Percentiles rank a stretch among this genome's conserved stretches.
Evolutionary conservation across 2,888 invertebrate genomes (phyloP).

Genomic region (Mimas tiliae): DNA sequence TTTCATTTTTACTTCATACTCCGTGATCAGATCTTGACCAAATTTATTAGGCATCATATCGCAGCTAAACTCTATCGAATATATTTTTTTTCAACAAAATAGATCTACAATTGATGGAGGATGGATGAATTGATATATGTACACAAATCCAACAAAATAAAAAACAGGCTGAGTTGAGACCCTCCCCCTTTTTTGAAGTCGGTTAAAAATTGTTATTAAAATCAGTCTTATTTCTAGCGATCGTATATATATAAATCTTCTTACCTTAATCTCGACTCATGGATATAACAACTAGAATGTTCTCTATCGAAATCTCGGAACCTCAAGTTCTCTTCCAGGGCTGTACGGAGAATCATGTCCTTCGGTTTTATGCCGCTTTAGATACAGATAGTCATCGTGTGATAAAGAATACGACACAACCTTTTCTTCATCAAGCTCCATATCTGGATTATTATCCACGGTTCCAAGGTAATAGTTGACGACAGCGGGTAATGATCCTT

Average conservation of each 20-base stretch:
- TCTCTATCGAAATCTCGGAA: background rate
- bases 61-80: too few relatives aligned
- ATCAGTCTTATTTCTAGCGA: background rate
- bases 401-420: constrained; percentile 46
- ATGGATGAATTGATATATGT: too few relatives aligned
- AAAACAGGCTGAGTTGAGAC: too few relatives aligned
- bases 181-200: too few relatives aligned
- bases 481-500: background rate
- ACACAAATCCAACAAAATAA: too few relatives aligned
- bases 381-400: constrained; percentile 44
- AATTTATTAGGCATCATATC: too few relatives aligned
- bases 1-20: too few relatives aligned
- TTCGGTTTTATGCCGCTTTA: constrained; percentile 42
- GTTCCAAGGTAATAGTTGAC: background rate
- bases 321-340: constrained; percentile 28
- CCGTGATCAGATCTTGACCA: too few relatives aligned
- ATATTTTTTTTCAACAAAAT: too few relatives aligned
- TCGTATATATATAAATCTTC: background rate
- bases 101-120: too few relatives aligned
- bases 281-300: background rate
- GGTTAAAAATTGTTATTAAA: too few relatives aligned
- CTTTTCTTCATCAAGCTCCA: constrained; percentile 33
- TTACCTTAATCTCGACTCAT: background rate
- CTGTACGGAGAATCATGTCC: constrained; percentile 35
- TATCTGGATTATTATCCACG: constrained; percentile 3